A percentile compares a stretch with the other conserved stretches of the same genome.
Evolutionary conservation across 2,797 vertebrate genomes (phyloP).

Genomic region (Cheirogaleus major): DNA sequence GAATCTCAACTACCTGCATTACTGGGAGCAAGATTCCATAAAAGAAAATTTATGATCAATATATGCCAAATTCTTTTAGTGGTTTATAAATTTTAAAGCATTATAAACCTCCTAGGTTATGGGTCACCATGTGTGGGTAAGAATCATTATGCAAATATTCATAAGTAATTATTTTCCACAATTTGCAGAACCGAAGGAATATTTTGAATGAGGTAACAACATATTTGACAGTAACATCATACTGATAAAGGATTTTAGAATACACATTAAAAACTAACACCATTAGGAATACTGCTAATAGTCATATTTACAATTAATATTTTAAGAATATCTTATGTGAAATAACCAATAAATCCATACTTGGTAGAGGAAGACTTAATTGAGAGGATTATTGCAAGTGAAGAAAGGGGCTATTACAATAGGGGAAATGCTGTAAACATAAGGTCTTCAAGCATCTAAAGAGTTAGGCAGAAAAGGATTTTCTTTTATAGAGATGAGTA

Average conservation of each 20-base stretch:
- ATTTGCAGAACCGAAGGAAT: not conserved
- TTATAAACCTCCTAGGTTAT: not conserved
- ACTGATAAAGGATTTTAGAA: not conserved
- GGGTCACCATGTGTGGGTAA: not conserved
- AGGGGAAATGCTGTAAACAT: not conserved
- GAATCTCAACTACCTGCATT: not conserved
- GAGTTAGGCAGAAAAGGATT: not conserved
- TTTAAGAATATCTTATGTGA: not conserved
- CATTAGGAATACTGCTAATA: not conserved
- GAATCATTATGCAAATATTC: not conserved
- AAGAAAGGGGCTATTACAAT: not conserved
- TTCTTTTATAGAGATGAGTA: not conserved
- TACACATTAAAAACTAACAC: not conserved
- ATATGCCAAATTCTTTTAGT: not conserved
- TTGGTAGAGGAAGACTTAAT: not conserved
- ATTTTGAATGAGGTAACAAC: not conserved
- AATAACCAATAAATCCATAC: not conserved
- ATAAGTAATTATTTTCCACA: not conserved
- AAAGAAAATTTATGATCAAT: not conserved
- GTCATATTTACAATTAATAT: not conserved
- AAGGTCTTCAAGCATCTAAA: not conserved
- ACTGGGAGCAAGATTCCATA: not conserved
- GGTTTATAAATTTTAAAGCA: not conserved
- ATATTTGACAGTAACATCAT: not conserved
- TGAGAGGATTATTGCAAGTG: not conserved